Evolutionary conservation across 2,888 invertebrate species (phyloP), one percentile per base, ranked within the genome.

Genomic region (Ernsta delagoae): DNA sequence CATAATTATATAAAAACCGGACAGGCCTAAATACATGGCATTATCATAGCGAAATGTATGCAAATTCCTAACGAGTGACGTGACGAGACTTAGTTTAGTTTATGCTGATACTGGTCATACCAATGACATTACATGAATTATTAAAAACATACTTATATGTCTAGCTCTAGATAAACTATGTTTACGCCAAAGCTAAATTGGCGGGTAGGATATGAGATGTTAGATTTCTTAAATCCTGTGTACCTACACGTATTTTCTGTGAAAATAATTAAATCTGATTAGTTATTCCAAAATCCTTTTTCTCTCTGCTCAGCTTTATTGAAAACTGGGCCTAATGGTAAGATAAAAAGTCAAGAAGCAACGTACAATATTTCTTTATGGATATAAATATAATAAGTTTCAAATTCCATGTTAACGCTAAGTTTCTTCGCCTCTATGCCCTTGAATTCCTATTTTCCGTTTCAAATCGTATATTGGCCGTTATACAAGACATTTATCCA

Each of bases 401-500:
- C 24, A 24, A 1, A 1, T 24, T 24, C 24, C 24, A 24, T 1
- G 24, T 24, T 24, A 1, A 24, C 24, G 1, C 1, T 24, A 24
- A 24, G 24, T 24, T 24, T 24, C 24, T 24, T 24, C 24, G 3
- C 3, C 24, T 36, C 36, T 9, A 43, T 43, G 41, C 41, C 41
- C 41, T 43, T 43, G 41, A 43, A 43, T 43, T 43, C 41, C 9
- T 43, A 9, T 43, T 43, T 43, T 43, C 8, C 41, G 41, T 9
- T 1, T 43, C 41, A 43, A 43, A 62, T 50, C 62, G 61, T 36
- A 16, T 9, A 39, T 36, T 9, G 9, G 34, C 7, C 12, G 54
- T 34, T 45, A 43, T 64, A 4, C 56, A 45, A 64, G 64, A 64
- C 7, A 57, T 45, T 64, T 64, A 64, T 57, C 56, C 64, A 64